phyloP scores from a whole-genome alignment of 2,888 invertebrate genomes.

The Drosophila affinis region DNA sequence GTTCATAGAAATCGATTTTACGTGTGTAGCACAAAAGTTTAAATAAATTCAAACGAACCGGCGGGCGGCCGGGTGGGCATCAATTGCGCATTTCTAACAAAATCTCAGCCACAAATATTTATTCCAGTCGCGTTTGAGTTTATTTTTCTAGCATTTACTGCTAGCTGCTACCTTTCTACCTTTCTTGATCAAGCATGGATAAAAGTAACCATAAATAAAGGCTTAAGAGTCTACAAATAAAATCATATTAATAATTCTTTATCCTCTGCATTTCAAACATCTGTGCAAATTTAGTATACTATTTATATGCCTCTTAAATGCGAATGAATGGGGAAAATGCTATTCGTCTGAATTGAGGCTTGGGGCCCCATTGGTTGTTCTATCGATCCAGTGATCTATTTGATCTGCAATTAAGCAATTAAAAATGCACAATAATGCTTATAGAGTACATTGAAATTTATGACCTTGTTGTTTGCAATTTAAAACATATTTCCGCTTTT shows the following conservation, averaged over 20 bases:
- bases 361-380: slow-evolving; percentile 15
- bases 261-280: not conserved
- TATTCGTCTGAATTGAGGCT: slow-evolving; percentile 5
- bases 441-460: slow-evolving; percentile 42
- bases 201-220: slow-evolving; percentile 61
- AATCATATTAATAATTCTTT: slow-evolving; percentile 29
- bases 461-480: slow-evolving; percentile 40
- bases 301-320: not conserved
- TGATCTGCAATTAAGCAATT: slow-evolving; percentile 75
- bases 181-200: slow-evolving; percentile 11
- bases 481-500: slow-evolving; percentile 22
- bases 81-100: slow-evolving; percentile 68
- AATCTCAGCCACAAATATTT: slow-evolving; percentile 37
- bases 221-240: slow-evolving; percentile 62
- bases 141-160: slow-evolving; percentile 24
- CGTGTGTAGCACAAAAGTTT: slow-evolving; percentile 46
- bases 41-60: slow-evolving; percentile 48
- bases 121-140: slow-evolving; percentile 63
- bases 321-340: not conserved
- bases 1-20: slow-evolving; percentile 45
- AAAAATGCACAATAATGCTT: slow-evolving; percentile 19
- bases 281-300: not conserved
- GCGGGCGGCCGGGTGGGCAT: slow-evolving; percentile 35
- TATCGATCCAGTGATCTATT: slow-evolving; percentile 45
- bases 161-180: slow-evolving; percentile 21